Percentiles rank a stretch among this genome's conserved stretches.
Evolutionary conservation across 2,888 invertebrate genomes (phyloP).

Genomic region (Blera fallax): DNA sequence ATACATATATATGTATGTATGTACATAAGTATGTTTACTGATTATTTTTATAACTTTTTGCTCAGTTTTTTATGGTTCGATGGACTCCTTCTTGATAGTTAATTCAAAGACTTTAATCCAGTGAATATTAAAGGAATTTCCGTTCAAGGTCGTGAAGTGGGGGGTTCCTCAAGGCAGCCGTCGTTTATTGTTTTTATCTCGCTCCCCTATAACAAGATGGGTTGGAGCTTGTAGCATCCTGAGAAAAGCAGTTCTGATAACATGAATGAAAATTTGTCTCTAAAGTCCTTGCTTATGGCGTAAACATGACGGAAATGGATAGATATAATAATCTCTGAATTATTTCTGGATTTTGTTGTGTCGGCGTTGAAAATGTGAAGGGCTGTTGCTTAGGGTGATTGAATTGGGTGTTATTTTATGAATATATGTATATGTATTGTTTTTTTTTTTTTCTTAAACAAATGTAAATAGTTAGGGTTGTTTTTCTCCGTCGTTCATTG

Average conservation of each 20-base stretch:
- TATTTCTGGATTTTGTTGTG: slow-evolving; percentile 5
- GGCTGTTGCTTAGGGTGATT: not conserved
- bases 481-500: no score
- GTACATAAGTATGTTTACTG: no score
- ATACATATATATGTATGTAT: no score
- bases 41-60: slow-evolving; percentile 4
- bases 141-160: not conserved
- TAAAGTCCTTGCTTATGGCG: slow-evolving; percentile 4
- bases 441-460: not conserved
- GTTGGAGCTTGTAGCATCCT: not conserved
- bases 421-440: no score
- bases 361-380: not conserved
- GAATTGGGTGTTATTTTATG: not conserved
- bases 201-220: not conserved
- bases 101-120: slow-evolving; percentile 43
- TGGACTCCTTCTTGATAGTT: slow-evolving; percentile 5
- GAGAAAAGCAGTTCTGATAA: slow-evolving; percentile 25
- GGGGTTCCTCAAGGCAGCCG: not conserved
- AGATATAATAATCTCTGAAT: slow-evolving; percentile 14
- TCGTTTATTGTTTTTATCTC: not conserved
- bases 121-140: slow-evolving; percentile 21
- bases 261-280: slow-evolving; percentile 10
- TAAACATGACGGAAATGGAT: slow-evolving; percentile 32
- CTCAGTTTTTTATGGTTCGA: not conserved
- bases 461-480: no score